Evolutionary conservation across 53 echinoderm and acorn worm species (phyloP).

Genomic region (Echinarachnius parma): DNA sequence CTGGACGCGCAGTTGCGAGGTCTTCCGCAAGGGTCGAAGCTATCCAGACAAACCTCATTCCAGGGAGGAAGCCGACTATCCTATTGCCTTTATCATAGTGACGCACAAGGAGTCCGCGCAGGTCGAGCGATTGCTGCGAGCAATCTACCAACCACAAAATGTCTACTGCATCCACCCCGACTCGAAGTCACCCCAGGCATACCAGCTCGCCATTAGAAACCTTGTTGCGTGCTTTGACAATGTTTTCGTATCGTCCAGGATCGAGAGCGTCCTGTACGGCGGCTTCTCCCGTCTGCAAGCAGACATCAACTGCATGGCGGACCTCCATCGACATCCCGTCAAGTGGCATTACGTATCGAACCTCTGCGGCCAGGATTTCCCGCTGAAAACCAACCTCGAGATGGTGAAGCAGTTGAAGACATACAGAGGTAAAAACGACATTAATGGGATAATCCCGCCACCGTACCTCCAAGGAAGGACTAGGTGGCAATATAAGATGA

Average conservation of each 20-base stretch:
- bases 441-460: slow-evolving; percentile 57
- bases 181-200: slow-evolving; percentile 46
- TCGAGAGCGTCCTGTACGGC: slow-evolving; percentile 74
- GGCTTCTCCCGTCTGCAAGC: slow-evolving; percentile 80
- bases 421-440: slow-evolving; percentile 71
- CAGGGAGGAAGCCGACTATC: slow-evolving; percentile 61
- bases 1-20: slow-evolving; percentile 60
- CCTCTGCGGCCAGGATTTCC: slow-evolving; percentile 84
- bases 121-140: slow-evolving; percentile 71
- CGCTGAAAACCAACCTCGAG: slow-evolving; percentile 81
- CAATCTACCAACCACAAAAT: slow-evolving; percentile 82
- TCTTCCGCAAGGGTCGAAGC: slow-evolving; percentile 39
- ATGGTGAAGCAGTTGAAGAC: slow-evolving; percentile 67
- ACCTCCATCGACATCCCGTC: slow-evolving; percentile 35
- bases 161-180: slow-evolving; percentile 85
- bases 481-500: slow-evolving; percentile 33
- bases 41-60: slow-evolving; percentile 60
- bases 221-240: slow-evolving; percentile 74
- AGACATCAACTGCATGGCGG: slow-evolving; percentile 85
- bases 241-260: slow-evolving; percentile 72
- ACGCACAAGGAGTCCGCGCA: slow-evolving; percentile 71
- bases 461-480: slow-evolving; percentile 49
- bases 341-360: slow-evolving; percentile 76
- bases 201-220: slow-evolving; percentile 53
- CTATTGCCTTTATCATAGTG: slow-evolving; percentile 68